These are phyloP conservation scores for Epinephelus awoara DNA, from an alignment of 2,797 vertebrate genomes.

Conservation along the genomic window DNA sequence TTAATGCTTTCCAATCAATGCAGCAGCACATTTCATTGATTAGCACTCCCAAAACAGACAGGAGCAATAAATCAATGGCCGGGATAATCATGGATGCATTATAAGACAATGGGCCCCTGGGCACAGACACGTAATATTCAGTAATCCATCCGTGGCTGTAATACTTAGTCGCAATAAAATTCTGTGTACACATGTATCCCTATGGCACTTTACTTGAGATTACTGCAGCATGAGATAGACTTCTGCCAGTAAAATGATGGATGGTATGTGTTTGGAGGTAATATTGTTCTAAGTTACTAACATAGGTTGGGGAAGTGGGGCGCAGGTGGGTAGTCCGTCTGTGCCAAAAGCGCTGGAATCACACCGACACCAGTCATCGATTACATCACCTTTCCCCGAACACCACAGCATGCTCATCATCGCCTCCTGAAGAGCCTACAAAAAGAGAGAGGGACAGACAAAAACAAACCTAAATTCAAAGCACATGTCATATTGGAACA, in stretches of 20 bases:
- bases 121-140: neutral
- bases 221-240: constrained; percentile 27
- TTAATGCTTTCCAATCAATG: constrained; percentile 36
- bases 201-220: constrained; percentile 4
- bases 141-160: neutral
- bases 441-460: neutral
- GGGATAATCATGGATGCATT: neutral
- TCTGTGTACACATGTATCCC: neutral
- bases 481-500: neutral
- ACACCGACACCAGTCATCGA: constrained; percentile 98
- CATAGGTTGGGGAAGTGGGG: constrained; percentile 94
- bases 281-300: constrained; percentile 78
- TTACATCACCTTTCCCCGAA: constrained; percentile 96
- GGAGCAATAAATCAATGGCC: constrained; percentile 16
- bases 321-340: constrained; percentile 96
- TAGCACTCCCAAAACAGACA: constrained; percentile 5
- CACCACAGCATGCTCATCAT: constrained; percentile 99
- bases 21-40: constrained; percentile 45
- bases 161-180: constrained; percentile 20
- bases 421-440: constrained; percentile 94
- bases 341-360: constrained; percentile 95
- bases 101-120: neutral
- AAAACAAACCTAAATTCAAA: constrained; percentile 4
- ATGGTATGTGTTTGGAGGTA: constrained; percentile 40
- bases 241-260: constrained; percentile 50